A percentile compares a stretch with the other conserved stretches of the same genome.
These are phyloP conservation scores for Eretmochelys imbricata DNA, from an alignment of 2,113 vertebrate species.

Conservation along the genomic window DNA sequence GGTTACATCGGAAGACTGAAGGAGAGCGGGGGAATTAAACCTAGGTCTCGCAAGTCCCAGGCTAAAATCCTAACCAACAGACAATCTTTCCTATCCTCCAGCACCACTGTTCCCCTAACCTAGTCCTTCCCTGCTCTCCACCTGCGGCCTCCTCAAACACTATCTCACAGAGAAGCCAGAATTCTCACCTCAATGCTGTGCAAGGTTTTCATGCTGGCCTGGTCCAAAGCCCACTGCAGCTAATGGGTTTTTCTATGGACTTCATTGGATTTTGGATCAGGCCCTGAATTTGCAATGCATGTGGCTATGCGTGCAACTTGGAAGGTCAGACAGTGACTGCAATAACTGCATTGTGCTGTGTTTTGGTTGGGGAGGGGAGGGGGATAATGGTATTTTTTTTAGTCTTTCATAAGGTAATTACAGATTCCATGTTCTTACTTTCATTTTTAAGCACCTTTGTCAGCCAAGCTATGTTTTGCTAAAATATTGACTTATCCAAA, in stretches of 20 bases:
- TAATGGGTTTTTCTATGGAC: neutral
- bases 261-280: neutral
- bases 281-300: rapidly evolving
- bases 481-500: slow-evolving; percentile 47
- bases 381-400: neutral
- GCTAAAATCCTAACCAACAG: neutral
- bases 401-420: slow-evolving; percentile 43
- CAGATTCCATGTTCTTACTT: slow-evolving; percentile 40
- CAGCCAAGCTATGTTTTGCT: slow-evolving; percentile 33
- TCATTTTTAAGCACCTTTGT: slow-evolving; percentile 63
- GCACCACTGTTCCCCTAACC: neutral
- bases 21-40: no score
- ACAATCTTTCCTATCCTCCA: neutral
- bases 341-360: neutral
- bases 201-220: neutral
- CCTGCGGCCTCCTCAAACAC: neutral
- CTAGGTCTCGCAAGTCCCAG: neutral
- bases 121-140: neutral
- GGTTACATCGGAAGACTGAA: neutral
- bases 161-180: rapidly evolving
- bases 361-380: neutral
- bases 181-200: neutral
- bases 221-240: neutral
- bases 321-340: neutral
- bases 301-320: rapidly evolving